Evolutionary conservation across 2,888 invertebrate species (phyloP).

Genomic region (Parnassius mnemosyne): DNA sequence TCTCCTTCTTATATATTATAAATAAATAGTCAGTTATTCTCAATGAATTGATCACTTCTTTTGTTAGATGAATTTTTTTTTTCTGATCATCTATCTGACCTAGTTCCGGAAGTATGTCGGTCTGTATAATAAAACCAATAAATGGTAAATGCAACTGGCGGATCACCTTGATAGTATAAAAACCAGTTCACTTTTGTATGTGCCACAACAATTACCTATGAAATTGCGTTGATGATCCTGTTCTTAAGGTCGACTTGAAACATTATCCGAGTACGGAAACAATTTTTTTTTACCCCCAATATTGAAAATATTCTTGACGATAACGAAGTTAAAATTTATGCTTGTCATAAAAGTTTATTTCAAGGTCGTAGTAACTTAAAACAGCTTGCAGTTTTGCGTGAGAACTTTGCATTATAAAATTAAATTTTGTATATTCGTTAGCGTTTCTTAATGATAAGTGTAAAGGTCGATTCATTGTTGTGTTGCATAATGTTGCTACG

Average conservation of each 20-base stretch:
- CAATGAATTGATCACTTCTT: not conserved
- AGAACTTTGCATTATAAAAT: conserved; percentile 62
- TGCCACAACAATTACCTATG: conserved; percentile 42
- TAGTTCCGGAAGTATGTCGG: conserved; percentile 46
- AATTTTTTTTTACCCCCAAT: conserved; percentile 30
- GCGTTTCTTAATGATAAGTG: conserved; percentile 60
- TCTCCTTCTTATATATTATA: too few species aligned
- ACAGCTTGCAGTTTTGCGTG: conserved; percentile 55
- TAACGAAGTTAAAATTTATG: conserved; percentile 31
- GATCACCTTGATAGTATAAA: conserved; percentile 55
- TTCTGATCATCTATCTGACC: conserved; percentile 28
- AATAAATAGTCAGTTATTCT: not conserved
- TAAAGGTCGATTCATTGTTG: conserved; percentile 66
- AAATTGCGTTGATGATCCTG: conserved; percentile 47
- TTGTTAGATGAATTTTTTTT: conserved; percentile 20
- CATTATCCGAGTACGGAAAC: conserved; percentile 31
- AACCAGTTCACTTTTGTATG: conserved; percentile 50
- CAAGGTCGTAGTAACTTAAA: conserved; percentile 49
- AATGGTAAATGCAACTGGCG: conserved; percentile 33
- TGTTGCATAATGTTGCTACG: conserved; percentile 45
- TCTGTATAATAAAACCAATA: conserved; percentile 33
- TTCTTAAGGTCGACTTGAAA: conserved; percentile 45
- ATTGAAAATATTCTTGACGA: conserved; percentile 25
- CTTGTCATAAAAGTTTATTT: conserved; percentile 30
- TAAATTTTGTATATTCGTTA: conserved; percentile 58